Evolutionary conservation across 2,113 vertebrate species (phyloP).

Genomic region (Sphyrna mokarran): DNA sequence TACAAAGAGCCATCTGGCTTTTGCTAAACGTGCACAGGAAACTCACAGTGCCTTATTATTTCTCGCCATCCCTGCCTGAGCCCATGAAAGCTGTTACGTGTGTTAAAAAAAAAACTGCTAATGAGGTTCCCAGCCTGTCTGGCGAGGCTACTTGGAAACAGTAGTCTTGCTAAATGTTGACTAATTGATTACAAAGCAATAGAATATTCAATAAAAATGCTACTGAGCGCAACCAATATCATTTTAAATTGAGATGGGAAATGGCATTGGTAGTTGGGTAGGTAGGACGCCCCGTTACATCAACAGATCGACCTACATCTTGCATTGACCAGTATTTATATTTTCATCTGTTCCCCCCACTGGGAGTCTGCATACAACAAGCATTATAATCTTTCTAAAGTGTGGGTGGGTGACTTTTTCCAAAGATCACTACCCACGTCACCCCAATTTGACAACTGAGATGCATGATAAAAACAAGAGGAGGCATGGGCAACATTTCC

Average conservation of each 20-base stretch:
- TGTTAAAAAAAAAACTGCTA: not conserved
- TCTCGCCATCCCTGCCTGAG: not conserved
- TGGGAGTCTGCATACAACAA: not conserved
- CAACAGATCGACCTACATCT: not conserved
- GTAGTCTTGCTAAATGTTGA: constrained; percentile 28
- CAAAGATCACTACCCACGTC: not conserved
- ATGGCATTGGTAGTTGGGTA: not conserved
- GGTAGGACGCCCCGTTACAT: not conserved
- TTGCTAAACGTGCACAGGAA: constrained; percentile 23
- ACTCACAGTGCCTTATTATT: constrained; percentile 18
- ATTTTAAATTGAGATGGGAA: not conserved
- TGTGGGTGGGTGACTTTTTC: not conserved
- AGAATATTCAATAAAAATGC: not conserved
- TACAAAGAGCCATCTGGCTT: constrained; percentile 34
- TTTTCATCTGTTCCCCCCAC: not conserved
- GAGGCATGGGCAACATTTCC: not conserved
- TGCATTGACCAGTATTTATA: not conserved
- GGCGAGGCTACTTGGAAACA: not conserved
- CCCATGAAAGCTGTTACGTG: constrained; percentile 1
- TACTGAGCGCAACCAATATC: not conserved
- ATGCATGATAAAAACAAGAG: not conserved
- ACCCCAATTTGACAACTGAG: not conserved
- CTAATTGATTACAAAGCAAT: not conserved
- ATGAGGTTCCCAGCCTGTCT: constrained; percentile 27
- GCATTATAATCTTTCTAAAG: not conserved